phyloP scores from a whole-genome alignment of 2,113 vertebrate species.

The Haliaeetus leucogaster region DNA sequence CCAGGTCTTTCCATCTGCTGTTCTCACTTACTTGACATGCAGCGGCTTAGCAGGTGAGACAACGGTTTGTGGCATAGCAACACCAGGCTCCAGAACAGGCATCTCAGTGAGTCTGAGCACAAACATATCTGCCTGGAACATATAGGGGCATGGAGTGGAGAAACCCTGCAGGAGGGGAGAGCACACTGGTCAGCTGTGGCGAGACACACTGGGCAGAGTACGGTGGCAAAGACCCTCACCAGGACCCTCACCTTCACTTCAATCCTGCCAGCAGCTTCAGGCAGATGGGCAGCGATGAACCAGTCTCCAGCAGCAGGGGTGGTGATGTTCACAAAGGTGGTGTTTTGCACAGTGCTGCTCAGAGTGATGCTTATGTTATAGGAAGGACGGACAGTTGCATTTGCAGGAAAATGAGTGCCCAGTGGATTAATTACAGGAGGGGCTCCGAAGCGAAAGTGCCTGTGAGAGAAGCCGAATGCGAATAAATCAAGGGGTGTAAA shows the following conservation, averaged over 20 bases:
- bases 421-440: constrained; percentile 91
- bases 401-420: constrained; percentile 77
- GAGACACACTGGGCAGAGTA: neutral
- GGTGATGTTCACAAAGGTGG: constrained; percentile 82
- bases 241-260: constrained; percentile 85
- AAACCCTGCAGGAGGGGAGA: constrained; percentile 79
- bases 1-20: neutral
- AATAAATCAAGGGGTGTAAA: neutral
- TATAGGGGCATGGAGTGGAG: constrained; percentile 82
- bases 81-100: constrained; percentile 76
- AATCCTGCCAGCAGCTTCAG: constrained; percentile 87
- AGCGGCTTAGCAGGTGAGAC: constrained; percentile 67
- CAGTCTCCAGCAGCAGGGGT: constrained; percentile 86
- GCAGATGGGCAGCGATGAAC: constrained; percentile 91
- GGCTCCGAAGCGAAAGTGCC: constrained; percentile 86
- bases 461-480: neutral
- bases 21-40: constrained; percentile 85
- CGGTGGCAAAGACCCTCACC: accelerated
- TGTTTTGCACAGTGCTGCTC: constrained; percentile 48
- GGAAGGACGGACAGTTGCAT: constrained; percentile 71
- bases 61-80: constrained; percentile 67
- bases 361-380: constrained; percentile 76
- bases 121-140: constrained; percentile 92
- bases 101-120: constrained; percentile 79
- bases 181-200: neutral